Evolutionary conservation across 2,113 vertebrate species (phyloP), one percentile per base, ranked within the genome.

Genomic region (Channa argus): DNA sequence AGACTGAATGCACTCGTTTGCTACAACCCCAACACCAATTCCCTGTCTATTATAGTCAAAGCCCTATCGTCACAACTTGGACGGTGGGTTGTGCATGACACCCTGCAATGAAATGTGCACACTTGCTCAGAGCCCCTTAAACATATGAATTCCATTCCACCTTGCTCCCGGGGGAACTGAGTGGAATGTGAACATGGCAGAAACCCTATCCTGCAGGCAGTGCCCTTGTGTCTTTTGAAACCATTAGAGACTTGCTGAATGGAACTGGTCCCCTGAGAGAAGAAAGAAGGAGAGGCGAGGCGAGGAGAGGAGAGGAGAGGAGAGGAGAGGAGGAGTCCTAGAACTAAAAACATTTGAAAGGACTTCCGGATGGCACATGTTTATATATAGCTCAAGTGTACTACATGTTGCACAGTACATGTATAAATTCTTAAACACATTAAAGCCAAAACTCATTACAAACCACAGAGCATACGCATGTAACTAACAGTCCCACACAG

Each of bases 171-270:
- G 38, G 74, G 77, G 79, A 62, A 52, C 67, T 4, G 71, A 68
- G 86, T 70, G 88, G 84, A 89, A 90, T 89, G 87, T 89, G 91
- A 89, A 93, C 89, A 88, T 67, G 83, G 76, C 76, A 90, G 90
- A 87, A 92, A 92, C 86, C 83, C 91, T 86, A 92, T 92, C 88
- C 91, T 84, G 83, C 81, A 86, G 83, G 85, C 90, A 66, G 55
- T 82, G 84, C 81, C 87, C 84, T 79, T 74, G 78, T 85, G 82
- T 88, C 85, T 87, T 78, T 86, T 71, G 76, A 90, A 89, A 85
- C 75, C 10, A 83, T 87, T 86, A 90, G 85, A 87, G 88, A 91
- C 86, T 84, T 74, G 79, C 84, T 83, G 81, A 86, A 91, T 83
- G 79, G 66, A 91, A 89, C 80, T 69, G 76, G 66, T 88, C 89